A percentile compares a stretch with the other conserved stretches of the same genome.
Conservation (phyloP, 1,140 invertebrate genomes). For the Drosophila burlai region DNA sequence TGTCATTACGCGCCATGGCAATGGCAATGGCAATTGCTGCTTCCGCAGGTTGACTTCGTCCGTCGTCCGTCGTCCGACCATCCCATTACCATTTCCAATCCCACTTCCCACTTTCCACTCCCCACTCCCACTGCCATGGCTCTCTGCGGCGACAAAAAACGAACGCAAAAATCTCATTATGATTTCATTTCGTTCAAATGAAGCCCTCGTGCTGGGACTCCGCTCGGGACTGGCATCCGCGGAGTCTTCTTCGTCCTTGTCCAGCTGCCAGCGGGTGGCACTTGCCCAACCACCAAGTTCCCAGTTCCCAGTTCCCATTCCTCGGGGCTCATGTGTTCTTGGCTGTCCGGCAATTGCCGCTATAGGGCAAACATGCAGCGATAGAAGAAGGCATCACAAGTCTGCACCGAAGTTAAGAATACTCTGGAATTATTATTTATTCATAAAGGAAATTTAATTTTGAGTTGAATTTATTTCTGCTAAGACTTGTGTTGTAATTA, state of each 20-base stretch:
- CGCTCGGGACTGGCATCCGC: conserved; percentile 25
- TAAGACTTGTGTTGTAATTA: too few relatives aligned
- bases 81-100: conserved; percentile 26
- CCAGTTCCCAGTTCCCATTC: not conserved
- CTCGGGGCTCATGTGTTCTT: conserved; percentile 68
- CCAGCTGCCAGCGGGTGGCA: conserved; percentile 44
- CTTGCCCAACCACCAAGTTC: conserved; percentile 14
- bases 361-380: conserved; percentile 35
- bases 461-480: too few relatives aligned
- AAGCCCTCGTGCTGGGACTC: conserved; percentile 73
- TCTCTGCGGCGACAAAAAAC: conserved; percentile 63
- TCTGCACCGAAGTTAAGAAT: not conserved
- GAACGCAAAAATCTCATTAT: conserved; percentile 84
- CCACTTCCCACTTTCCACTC: conserved; percentile 3
- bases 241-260: conserved; percentile 35
- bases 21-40: conserved; percentile 38
- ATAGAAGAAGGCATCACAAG: not conserved
- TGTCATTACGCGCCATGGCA: conserved; percentile 77
- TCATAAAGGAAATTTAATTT: not conserved
- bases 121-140: conserved; percentile 3
- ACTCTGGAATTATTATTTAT: not conserved
- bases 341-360: conserved; percentile 71
- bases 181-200: conserved; percentile 84
- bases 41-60: conserved; percentile 25
- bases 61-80: conserved; percentile 3